A percentile compares a stretch with the other conserved stretches of the same genome.
These are phyloP conservation scores for Gymnoscopelus braueri DNA, from an alignment of 2,797 vertebrate genomes.

Conservation along the genomic window DNA sequence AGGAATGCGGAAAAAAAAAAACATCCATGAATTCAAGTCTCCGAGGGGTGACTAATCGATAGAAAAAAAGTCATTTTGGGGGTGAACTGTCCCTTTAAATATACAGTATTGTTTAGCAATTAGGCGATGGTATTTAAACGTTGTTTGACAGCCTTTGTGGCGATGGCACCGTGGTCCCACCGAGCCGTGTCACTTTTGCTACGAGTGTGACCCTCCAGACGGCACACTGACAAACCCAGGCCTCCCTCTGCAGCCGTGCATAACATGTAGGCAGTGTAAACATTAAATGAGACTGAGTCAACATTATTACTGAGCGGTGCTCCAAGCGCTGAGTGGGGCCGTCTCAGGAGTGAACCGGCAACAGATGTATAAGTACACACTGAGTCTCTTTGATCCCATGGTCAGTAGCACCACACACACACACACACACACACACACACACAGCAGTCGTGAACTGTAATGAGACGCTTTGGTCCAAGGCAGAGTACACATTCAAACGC, in stretches of 20 bases:
- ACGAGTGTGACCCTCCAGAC: constrained; percentile 56
- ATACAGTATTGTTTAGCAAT: constrained; percentile 62
- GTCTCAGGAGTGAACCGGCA: constrained; percentile 49
- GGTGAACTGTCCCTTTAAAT: too few relatives aligned
- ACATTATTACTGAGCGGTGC: constrained; percentile 64
- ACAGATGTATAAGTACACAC: constrained; percentile 25
- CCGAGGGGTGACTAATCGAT: too few relatives aligned
- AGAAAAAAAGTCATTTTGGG: too few relatives aligned
- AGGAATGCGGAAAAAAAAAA: too few relatives aligned
- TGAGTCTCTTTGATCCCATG: constrained; percentile 53
- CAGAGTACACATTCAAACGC: constrained; percentile 31
- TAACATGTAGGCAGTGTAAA: constrained; percentile 59
- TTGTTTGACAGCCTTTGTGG: constrained; percentile 38
- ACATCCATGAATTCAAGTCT: too few relatives aligned
- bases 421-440: too few relatives aligned
- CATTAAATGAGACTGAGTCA: constrained; percentile 68
- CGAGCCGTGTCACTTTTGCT: constrained; percentile 47
- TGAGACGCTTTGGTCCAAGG: constrained; percentile 48
- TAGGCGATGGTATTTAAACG: constrained; percentile 67
- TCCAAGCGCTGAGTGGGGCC: constrained; percentile 12
- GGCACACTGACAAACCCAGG: constrained; percentile 54
- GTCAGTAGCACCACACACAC: constrained; percentile 18
- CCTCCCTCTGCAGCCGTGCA: constrained; percentile 40
- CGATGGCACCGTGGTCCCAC: constrained; percentile 41
- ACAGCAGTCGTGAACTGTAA: constrained; percentile 36